Evolutionary conservation across 2,888 invertebrate species (phyloP).

Genomic region (Lasiommata megera): DNA sequence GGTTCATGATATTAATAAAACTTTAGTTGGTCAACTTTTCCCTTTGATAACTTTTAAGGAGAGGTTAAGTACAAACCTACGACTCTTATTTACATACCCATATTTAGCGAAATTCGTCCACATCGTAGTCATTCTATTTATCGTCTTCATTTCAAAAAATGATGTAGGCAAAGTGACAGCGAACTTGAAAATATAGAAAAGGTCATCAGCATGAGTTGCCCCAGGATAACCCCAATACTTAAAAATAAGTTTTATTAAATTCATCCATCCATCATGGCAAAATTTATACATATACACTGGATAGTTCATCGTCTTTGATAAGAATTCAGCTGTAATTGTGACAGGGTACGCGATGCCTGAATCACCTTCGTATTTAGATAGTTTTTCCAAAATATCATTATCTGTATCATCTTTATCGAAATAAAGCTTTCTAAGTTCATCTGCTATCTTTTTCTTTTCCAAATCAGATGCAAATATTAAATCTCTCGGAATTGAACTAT

Average conservation of each 20-base stretch:
- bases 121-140: slow-evolving; percentile 54
- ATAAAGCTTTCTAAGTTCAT: slow-evolving; percentile 60
- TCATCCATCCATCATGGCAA: slow-evolving; percentile 61
- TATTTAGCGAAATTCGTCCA: slow-evolving; percentile 73
- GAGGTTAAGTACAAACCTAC: too few species aligned
- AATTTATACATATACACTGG: slow-evolving; percentile 61
- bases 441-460: slow-evolving; percentile 44
- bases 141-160: slow-evolving; percentile 47
- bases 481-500: slow-evolving; percentile 59
- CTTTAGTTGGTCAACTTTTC: too few species aligned
- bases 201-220: slow-evolving; percentile 70
- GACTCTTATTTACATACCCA: slow-evolving; percentile 42
- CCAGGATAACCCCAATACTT: slow-evolving; percentile 54
- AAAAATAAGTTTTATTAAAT: slow-evolving; percentile 53
- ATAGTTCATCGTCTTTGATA: slow-evolving; percentile 44
- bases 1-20: too few species aligned
- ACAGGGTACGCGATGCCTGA: slow-evolving; percentile 58
- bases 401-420: slow-evolving; percentile 54
- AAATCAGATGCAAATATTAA: slow-evolving; percentile 47
- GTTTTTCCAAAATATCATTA: slow-evolving; percentile 55
- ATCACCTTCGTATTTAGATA: slow-evolving; percentile 63
- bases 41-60: too few species aligned
- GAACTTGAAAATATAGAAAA: slow-evolving; percentile 67
- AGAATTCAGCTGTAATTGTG: slow-evolving; percentile 49
- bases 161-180: slow-evolving; percentile 42